Base-by-base conservation (phyloP, 1,140 invertebrate genomes). In the Linepithema humile region DNA sequence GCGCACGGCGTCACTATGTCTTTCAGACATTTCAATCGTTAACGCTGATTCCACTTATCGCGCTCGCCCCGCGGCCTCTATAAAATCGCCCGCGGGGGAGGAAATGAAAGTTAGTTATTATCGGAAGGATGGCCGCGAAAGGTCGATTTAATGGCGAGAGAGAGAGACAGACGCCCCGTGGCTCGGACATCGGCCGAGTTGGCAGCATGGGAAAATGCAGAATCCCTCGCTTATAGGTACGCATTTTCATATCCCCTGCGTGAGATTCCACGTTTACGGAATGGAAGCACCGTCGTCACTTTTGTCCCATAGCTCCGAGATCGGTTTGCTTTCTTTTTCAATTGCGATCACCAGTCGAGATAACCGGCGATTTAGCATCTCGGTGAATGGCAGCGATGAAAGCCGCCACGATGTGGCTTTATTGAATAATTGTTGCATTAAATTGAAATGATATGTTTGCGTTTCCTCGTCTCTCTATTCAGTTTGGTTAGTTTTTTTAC, bases 101-200 rank as follows among this genome's bases (percentile, higher is more conserved):
- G 84, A 88, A 89, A 88, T 78, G 87, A 89, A 89, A 89, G 87
- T 89, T 78, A 73, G 74, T 88, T 83, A 88, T 88, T 86, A 88
- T 83, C 70, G 64, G 15, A 73, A 65, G 80, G 84, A 73, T 43
- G 78, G 74, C 26, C 55, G 65, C 85, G 78, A 86, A 72, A 75
- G 64, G 70, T 77, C 78, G 77, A 62, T 83, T 67, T 59, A 82
- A 87, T 83, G 20, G 60, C 32, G 57, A 0, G 17, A 32, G n/a
- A n/a, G 17, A 26, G n/a, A 73, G 62, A 72, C 17, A 69, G 32
- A 82, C 32, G 48, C 12, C 20, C 17, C 50, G 67, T 60, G 23
- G n/a, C n/a, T n/a, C 55, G 82, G 64, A 86, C 77, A 85, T 57
- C 64, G 50, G 23, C n/a, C 67, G 84, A 20, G 62, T n/a, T 67